A percentile compares a stretch with the other conserved stretches of the same genome.
These are phyloP conservation scores for Premnoplex brunnescens DNA, from an alignment of 2,797 vertebrate genomes.

Conservation along the genomic window DNA sequence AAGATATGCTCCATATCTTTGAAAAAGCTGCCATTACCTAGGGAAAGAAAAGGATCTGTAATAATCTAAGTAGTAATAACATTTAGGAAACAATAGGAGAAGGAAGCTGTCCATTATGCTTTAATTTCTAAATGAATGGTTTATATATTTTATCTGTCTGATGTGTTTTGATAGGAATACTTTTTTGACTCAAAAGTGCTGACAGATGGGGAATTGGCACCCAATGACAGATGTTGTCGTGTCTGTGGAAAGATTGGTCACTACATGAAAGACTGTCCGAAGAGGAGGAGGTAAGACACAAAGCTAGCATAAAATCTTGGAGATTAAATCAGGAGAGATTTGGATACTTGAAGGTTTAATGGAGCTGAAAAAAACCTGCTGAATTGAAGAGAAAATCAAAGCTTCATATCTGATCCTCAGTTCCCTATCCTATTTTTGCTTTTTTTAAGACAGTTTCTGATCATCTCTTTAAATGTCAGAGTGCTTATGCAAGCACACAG, in stretches of 20 bases:
- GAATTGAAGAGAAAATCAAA: neutral
- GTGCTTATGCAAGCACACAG: neutral
- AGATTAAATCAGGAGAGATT: neutral
- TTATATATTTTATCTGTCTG: neutral
- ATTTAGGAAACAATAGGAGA: neutral
- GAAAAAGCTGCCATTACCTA: neutral
- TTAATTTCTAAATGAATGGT: neutral
- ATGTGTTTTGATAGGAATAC: constrained; percentile 84
- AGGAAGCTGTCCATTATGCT: neutral
- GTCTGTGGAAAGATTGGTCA: constrained; percentile 99
- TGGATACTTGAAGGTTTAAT: neutral
- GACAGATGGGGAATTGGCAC: constrained; percentile 95
- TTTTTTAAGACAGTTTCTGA: neutral
- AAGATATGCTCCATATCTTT: neutral
- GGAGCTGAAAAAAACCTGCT: neutral
- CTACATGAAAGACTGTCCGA: constrained; percentile 99
- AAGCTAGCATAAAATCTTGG: neutral
- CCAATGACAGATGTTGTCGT: constrained; percentile 96
- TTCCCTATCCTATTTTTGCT: neutral
- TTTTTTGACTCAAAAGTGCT: constrained; percentile 98
- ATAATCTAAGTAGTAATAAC: neutral
- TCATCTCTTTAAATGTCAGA: neutral
- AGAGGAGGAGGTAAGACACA: constrained; percentile 86
- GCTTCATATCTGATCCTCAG: neutral
- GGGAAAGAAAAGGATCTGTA: neutral